A percentile compares a stretch with the other conserved stretches of the same genome.
These are phyloP conservation scores for Batillaria attramentaria DNA, from an alignment of 1,140 invertebrate genomes.

Conservation along the genomic window DNA sequence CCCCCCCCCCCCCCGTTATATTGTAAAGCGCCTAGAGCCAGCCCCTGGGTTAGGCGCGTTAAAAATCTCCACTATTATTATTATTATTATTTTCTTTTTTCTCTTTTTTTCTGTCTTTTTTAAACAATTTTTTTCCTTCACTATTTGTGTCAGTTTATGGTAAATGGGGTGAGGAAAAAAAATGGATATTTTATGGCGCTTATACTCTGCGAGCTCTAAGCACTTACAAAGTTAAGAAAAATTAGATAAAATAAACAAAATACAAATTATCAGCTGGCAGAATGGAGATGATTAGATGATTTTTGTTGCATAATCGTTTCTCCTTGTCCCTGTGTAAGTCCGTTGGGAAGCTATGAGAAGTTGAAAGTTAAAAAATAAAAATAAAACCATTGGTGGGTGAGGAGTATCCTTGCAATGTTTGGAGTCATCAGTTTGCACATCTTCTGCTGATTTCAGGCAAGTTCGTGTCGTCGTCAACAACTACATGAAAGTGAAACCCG, in stretches of 20 bases:
- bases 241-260: not conserved
- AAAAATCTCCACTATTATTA: no score
- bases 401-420: no score
- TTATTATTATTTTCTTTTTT: not conserved
- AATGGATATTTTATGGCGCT: not conserved
- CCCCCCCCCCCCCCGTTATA: no score
- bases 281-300: no score
- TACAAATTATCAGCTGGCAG: no score
- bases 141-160: not conserved
- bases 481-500: slow-evolving; percentile 54
- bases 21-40: no score
- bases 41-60: no score
- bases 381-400: no score
- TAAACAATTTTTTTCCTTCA: not conserved
- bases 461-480: slow-evolving; percentile 61
- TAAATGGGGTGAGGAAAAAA: not conserved
- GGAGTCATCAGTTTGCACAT: not conserved
- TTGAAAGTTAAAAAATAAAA: no score
- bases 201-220: no score
- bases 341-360: not conserved
- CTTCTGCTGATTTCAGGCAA: slow-evolving; percentile 44
- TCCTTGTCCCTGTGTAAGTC: not conserved
- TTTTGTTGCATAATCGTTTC: not conserved
- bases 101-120: not conserved
- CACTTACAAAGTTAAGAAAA: no score